Base-by-base conservation (phyloP, 2,113 vertebrate genomes). In the Antechinus stuartii region DNA sequence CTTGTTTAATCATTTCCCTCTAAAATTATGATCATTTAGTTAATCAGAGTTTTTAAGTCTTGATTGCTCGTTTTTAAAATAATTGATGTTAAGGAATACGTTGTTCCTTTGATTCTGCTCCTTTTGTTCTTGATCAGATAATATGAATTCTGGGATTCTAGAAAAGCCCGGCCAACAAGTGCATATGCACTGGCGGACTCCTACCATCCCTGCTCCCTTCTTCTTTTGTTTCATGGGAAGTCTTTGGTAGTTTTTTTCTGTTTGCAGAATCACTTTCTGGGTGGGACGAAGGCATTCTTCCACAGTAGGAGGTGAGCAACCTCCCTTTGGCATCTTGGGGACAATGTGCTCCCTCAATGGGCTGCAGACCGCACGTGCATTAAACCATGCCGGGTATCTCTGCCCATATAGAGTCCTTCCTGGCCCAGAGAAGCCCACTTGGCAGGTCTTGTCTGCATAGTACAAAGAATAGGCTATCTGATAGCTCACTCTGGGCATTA, bases 341-440 rank as follows among this genome's bases (percentile, higher is more conserved):
- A 53, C 92, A 95, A 91, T 91, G 10, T 30, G 27, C 61, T n/a
- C 90, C 92, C 2, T 26, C 46, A 56, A 94, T n/a, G 92, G 55
- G 2, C 2, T 55, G 8, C 24, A 35, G 0, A 3, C 55, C 89
- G 68, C 2, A 8, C 19, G 52, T 54, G 50, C 10, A 7, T n/a
- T 90, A 84, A 94, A 89, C 27, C 27, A 52, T 53, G 76, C 55
- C 55, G 35, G 3, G 19, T 14, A 56, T 1, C 7, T 93, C 92
- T 93, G 93, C 76, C 52, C 90, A 94, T 93, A 11, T 76, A 46
- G 89, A 12, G 1, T 30, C 57, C 57, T 12, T 68, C 14, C 14
- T 68, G 30, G 55, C 90, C 10, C 4, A 2, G 91, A 54, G 61
- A 68, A 93, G 46, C 46, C 1, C 4, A 24, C 53, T 23, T 91